These are phyloP conservation scores for Albula goreensis DNA, from an alignment of 2,113 vertebrate species.

Conservation along the genomic window DNA sequence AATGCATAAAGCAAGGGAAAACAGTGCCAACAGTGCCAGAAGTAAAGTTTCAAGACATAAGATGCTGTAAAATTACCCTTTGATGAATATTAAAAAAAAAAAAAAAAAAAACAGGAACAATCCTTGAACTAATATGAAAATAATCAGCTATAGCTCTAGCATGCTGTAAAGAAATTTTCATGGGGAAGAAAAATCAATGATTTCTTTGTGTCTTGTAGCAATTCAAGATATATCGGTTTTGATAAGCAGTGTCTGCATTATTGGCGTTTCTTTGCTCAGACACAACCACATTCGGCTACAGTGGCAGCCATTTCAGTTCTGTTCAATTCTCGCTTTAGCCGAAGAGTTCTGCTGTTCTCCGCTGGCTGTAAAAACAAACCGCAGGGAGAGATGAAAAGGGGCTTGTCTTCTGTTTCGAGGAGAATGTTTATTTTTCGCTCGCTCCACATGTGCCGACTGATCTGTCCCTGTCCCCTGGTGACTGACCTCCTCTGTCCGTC, in stretches of 20 bases:
- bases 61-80: too few species aligned
- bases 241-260: not conserved
- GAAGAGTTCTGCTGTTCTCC: not conserved
- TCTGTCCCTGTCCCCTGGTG: not conserved
- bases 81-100: too few species aligned
- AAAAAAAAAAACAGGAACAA: too few species aligned
- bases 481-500: constrained; percentile 17
- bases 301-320: not conserved
- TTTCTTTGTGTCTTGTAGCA: not conserved
- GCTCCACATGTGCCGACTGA: not conserved
- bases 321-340: not conserved
- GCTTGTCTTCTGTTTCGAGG: not conserved
- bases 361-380: not conserved
- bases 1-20: too few species aligned
- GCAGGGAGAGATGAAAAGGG: not conserved
- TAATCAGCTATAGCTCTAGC: not conserved
- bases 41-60: too few species aligned
- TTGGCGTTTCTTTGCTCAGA: not conserved
- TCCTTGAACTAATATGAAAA: too few species aligned
- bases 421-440: constrained; percentile 9
- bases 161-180: not conserved
- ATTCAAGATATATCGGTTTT: not conserved
- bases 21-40: too few species aligned
- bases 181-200: not conserved
- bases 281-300: not conserved